phyloP scores from a whole-genome alignment of 2,113 vertebrate species.

The Pterocles gutturalis region DNA sequence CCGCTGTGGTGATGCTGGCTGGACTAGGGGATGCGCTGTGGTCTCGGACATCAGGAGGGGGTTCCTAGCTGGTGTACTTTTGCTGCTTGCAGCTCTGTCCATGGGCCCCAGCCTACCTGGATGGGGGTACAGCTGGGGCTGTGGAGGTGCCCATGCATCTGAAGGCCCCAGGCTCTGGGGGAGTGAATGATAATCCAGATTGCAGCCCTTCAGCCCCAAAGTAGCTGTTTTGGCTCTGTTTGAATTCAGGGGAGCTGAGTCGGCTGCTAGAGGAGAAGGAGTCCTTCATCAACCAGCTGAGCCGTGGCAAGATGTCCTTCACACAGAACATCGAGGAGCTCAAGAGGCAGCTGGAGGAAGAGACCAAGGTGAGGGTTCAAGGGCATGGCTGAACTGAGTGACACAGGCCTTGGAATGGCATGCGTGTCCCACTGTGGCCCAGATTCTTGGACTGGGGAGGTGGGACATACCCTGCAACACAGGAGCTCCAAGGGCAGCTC shows the following conservation, averaged over 20 bases:
- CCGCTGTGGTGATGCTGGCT: neutral
- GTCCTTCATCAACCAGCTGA: constrained; percentile 88
- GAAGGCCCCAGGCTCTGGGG: neutral
- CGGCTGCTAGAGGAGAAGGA: constrained; percentile 91
- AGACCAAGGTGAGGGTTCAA: constrained; percentile 84
- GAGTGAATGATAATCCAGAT: neutral
- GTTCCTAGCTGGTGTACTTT: neutral
- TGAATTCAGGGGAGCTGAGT: constrained; percentile 83
- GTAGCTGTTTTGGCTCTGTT: neutral
- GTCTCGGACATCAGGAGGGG: neutral
- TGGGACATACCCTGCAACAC: neutral
- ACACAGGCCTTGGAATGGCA: neutral
- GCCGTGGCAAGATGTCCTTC: constrained; percentile 86
- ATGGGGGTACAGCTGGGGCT: neutral
- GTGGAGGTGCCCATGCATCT: neutral
- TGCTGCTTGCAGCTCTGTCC: neutral
- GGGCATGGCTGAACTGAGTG: neutral
- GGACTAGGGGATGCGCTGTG: too few species aligned
- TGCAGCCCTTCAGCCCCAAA: neutral
- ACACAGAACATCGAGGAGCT: constrained; percentile 89
- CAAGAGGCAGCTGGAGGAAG: constrained; percentile 93
- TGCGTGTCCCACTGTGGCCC: neutral
- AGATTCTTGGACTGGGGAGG: neutral
- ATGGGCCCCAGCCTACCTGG: neutral
- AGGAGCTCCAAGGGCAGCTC: neutral